Conservation (phyloP, 2,888 invertebrate species). For the Oscheius sp. region DNA sequence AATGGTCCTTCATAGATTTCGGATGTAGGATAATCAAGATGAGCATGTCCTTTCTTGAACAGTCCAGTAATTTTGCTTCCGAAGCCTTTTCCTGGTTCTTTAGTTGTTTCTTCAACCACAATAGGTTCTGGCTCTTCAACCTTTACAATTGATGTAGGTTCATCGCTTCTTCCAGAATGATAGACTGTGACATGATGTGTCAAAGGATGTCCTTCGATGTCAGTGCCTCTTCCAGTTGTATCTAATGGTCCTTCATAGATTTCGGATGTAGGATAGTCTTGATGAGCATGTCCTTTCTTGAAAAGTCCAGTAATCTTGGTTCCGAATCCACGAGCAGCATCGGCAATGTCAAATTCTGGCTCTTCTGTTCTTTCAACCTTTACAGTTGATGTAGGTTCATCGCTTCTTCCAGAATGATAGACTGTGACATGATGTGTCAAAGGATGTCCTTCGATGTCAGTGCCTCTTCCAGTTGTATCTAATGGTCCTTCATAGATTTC, state of each 20-base stretch:
- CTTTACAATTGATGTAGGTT: conserved; percentile 6
- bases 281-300: conserved; percentile 47
- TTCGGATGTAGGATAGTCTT: conserved; percentile 47
- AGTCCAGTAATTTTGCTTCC: conserved; percentile 16
- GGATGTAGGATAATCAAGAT: conserved; percentile 36
- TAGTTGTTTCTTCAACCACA: conserved; percentile 35
- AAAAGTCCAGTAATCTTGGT: conserved; percentile 48
- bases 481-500: conserved; percentile 39
- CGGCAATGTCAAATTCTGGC: conserved; percentile 13
- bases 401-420: conserved; percentile 39
- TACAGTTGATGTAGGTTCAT: not conserved
- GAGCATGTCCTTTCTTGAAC: conserved; percentile 32
- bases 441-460: conserved; percentile 36
- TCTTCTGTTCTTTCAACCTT: conserved; percentile 5
- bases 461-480: conserved; percentile 22
- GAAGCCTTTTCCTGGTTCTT: conserved; percentile 36
- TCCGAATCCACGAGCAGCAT: conserved; percentile 23
- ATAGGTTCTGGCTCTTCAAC: conserved; percentile 24
- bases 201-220: conserved; percentile 11
- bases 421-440: conserved; percentile 39
- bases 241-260: conserved; percentile 15
- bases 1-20: conserved; percentile 37
- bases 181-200: conserved; percentile 8
- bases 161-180: conserved; percentile 2
- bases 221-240: not conserved